Evolutionary conservation across 2,797 vertebrate genomes (phyloP), one percentile per base, ranked within the genome.

Genomic region (Sylvilagus floridanus): DNA sequence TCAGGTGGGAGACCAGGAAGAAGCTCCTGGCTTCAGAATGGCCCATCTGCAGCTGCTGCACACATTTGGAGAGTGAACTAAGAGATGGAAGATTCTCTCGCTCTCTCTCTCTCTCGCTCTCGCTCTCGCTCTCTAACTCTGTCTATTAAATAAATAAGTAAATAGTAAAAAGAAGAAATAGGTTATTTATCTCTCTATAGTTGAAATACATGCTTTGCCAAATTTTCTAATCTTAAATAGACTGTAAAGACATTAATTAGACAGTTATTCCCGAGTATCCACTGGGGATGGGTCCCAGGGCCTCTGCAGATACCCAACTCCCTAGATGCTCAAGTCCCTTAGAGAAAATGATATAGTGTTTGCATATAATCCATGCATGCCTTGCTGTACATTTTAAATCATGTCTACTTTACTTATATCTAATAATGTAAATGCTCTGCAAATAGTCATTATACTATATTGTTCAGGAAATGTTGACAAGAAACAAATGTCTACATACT

Each of bases 171-270:
- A 47, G 42, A 42, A 42, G 42, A 47, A 42, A 47, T 47, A 47
- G 42, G 8, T 35, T 62, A 24, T 81, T 50, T 26, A 68, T 76
- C 73, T 91, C 52, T 75, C 65, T 24, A 13, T 14, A 57, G 22
- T 54, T 84, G 63, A 86, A 90, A 84, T 35, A 11, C 12, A 37
- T 7, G 21, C 28, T 42, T 89, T 92, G 69, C n/a, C 78, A 93
- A 24, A 50, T 57, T 76, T 90, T 94, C 26, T 78, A 62, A 65
- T 88, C 76, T 81, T 75, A 72, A 88, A 60, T 13, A 96, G 78
- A 57, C 62, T 9, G 4, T 9, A 24, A 47, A 63, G 52, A 77
- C 47, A n/a, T 77, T 78, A 92, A 78, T 75, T 72, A 52, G 35
- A 69, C 30, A 84, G 86, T 71, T 14, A 78, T 52, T 37, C 32